Evolutionary conservation across 2,888 invertebrate species (phyloP), one percentile per base, ranked within the genome.

Genomic region (Andrena marginata): DNA sequence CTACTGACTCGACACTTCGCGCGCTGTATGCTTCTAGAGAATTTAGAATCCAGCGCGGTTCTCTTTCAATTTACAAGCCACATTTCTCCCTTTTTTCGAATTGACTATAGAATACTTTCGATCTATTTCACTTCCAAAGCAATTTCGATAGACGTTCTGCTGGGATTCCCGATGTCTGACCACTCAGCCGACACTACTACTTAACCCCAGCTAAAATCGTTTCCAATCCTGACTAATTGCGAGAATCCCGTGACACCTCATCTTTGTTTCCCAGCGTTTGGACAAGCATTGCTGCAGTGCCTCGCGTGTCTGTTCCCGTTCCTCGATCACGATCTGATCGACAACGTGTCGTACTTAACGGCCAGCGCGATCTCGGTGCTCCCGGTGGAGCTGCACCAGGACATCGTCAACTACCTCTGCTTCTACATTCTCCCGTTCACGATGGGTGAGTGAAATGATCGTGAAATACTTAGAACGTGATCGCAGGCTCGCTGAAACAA

Each of bases 351-450:
- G 29, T 99, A 99, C 94, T 95, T 99, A 89, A 97, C 98, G 65
- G 99, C 99, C 69, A 98, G 98, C 89, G 97, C 98, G 87, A 97
- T 99, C 91, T 98, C 98, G 73, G 97, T 98, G 65, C 96, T 99
- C 92, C 99, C 99, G 0, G 96, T 96, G 67, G 96, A 97, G 72
- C 95, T 99, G 73, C 99, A 99, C 94, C 98, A 98, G 94, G 98
- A 99, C 91, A 98, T 99, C 85, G 96, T 99, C 73, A 98, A 99
- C 93, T 96, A 98, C 68, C 96, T 99, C 16, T 99, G 99, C 94
- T 99, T 98, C 93, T 98, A 99, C 93, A 97, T 99, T 90, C 95
- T 99, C 90, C 99, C 99, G 0, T 99, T 99, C 94, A 98, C 99
- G 29, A 97, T 99, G 91, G 96, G 98, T 98, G 94, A 96, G 97